phyloP scores from a whole-genome alignment of 2,113 vertebrate species.

The Seriola rivoliana region DNA sequence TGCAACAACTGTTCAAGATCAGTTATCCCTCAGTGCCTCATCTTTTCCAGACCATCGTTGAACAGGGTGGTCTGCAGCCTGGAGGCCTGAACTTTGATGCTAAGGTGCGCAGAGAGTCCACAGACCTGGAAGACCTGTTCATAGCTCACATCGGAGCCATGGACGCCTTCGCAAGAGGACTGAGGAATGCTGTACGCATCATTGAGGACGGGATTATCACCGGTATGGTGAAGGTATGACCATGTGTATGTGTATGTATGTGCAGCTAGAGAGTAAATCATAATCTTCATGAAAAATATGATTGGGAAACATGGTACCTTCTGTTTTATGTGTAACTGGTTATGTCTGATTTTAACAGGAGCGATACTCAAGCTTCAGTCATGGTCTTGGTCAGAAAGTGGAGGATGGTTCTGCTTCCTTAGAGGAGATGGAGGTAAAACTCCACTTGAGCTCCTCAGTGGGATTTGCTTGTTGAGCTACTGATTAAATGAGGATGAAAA shows the following conservation, averaged over 20 bases:
- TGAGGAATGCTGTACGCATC: slow-evolving; percentile 74
- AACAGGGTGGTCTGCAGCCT: slow-evolving; percentile 80
- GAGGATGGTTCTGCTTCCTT: slow-evolving; percentile 72
- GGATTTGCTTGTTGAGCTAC: neutral
- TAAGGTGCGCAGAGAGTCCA: slow-evolving; percentile 79
- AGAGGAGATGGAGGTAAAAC: slow-evolving; percentile 77
- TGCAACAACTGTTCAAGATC: neutral
- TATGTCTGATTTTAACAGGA: slow-evolving; percentile 61
- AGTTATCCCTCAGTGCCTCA: neutral
- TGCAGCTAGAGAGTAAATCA: too few species aligned
- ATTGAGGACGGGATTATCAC: slow-evolving; percentile 73
- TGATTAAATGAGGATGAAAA: too few species aligned
- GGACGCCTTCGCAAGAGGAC: slow-evolving; percentile 80
- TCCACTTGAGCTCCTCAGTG: neutral
- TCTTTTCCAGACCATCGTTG: slow-evolving; percentile 71
- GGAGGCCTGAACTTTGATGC: slow-evolving; percentile 82
- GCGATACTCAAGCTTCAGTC: slow-evolving; percentile 76
- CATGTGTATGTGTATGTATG: too few species aligned
- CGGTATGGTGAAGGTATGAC: slow-evolving; percentile 72
- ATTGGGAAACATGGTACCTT: neutral
- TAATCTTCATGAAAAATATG: neutral
- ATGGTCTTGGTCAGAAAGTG: slow-evolving; percentile 74
- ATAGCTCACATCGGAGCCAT: slow-evolving; percentile 80
- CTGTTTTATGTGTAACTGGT: neutral
- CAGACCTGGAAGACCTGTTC: slow-evolving; percentile 79